Conservation (phyloP, 2,797 vertebrate species). For the Austrolebias charrua region DNA sequence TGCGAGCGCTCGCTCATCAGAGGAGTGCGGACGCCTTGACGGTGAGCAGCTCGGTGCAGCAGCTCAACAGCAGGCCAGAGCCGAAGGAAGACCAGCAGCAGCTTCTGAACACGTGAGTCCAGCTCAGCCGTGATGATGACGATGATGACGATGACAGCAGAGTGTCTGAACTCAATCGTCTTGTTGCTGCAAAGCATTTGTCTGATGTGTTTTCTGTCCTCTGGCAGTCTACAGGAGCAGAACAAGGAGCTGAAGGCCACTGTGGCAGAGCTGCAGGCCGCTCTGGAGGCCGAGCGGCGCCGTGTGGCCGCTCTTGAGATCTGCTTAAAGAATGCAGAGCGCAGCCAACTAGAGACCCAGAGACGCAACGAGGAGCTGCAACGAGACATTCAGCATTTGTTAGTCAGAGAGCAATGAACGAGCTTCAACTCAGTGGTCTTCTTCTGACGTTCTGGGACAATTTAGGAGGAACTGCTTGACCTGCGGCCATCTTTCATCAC, state of each 20-base stretch:
- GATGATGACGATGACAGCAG: neutral
- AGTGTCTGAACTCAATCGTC: neutral
- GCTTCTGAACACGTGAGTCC: slow-evolving; percentile 79
- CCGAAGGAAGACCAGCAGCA: slow-evolving; percentile 54
- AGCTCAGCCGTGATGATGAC: neutral
- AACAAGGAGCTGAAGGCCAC: slow-evolving; percentile 86
- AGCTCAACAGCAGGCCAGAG: slow-evolving; percentile 40
- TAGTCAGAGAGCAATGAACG: slow-evolving; percentile 28
- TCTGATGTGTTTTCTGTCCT: slow-evolving; percentile 19
- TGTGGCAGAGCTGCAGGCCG: slow-evolving; percentile 82
- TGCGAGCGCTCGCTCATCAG: neutral
- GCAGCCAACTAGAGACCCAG: slow-evolving; percentile 79
- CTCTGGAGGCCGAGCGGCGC: slow-evolving; percentile 82
- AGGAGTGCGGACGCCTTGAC: slow-evolving; percentile 21
- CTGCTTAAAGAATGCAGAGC: slow-evolving; percentile 74
- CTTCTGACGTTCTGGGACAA: neutral
- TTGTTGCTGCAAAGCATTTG: neutral
- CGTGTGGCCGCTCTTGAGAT: slow-evolving; percentile 80
- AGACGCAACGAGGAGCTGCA: slow-evolving; percentile 82
- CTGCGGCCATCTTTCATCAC: neutral
- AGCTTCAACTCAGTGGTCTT: slow-evolving; percentile 44
- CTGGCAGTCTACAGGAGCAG: slow-evolving; percentile 84
- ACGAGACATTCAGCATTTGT: slow-evolving; percentile 81
- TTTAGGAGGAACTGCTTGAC: slow-evolving; percentile 12
- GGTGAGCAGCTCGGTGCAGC: slow-evolving; percentile 21